Evolutionary conservation across 1,140 invertebrate genomes (phyloP).

Genomic region (Daktulosphaira vitifoliae): DNA sequence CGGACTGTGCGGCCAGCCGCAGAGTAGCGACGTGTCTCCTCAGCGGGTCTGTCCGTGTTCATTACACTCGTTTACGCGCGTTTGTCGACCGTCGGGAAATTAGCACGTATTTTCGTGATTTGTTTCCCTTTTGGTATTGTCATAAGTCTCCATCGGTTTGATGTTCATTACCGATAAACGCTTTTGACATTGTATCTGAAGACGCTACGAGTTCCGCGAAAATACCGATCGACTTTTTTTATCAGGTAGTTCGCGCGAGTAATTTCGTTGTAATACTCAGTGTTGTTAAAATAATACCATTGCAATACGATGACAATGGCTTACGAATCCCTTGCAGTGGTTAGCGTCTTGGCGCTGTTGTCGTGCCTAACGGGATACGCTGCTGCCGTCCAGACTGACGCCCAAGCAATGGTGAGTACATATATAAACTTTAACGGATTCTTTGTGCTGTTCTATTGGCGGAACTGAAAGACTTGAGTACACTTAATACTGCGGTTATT

Average conservation of each 20-base stretch:
- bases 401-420: constrained; percentile 28
- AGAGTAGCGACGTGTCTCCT: constrained; percentile 22
- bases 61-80: neutral
- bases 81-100: neutral
- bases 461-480: no score
- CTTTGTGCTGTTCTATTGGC: no score
- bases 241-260: no score
- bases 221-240: no score
- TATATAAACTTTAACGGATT: no score
- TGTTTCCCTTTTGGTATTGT: neutral
- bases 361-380: neutral
- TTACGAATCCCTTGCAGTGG: neutral
- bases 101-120: constrained; percentile 19
- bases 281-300: no score
- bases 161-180: no score
- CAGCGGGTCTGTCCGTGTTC: constrained; percentile 4
- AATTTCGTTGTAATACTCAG: no score
- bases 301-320: neutral
- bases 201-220: no score
- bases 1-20: neutral
- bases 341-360: neutral
- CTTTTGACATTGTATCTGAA: no score
- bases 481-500: no score
- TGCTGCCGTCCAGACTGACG: constrained; percentile 13
- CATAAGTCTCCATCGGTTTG: no score